Base-by-base conservation (phyloP, 2,888 invertebrate genomes). In the Eutolmus rufibarbis region DNA sequence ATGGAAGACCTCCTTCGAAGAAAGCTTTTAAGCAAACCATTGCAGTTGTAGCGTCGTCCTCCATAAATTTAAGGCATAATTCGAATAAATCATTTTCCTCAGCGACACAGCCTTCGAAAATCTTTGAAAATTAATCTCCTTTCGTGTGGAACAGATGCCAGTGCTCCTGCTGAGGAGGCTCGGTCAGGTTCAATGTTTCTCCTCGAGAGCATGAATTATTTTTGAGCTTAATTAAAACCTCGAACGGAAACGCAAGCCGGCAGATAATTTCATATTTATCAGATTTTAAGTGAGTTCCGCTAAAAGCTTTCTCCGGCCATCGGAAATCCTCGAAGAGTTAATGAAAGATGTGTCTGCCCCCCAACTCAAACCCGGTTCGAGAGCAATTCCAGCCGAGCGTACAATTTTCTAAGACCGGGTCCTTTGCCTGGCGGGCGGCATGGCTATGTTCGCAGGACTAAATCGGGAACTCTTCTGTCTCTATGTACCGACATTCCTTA, bases 221-320 rank as follows among this genome's bases (percentile, higher is more conserved):
- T 66, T 66, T 3, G 66, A 66, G 66, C 28, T 43, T 78, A 78
- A 78, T 78, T 78, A 78, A 37, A 78, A 43, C 43, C 78, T 78
- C n/a, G 40, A 43, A 40, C 78, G 43, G 40, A 43, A 78, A 40
- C 43, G 40, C 43, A 37, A 43, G 23, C 46, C 23, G 40, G 78
- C 37, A 37, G 46, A 78, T 78, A 43, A 78, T 40, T 23, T 43
- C 78, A 23, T 78, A 78, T 78, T 78, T 78, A 78, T 78, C 78
- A 78, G 78, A 78, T 78, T 78, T 78, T 78, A 78, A 78, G 78
- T 23, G 43, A 78, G 43, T 40, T 78, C 40, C 37, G 23, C 43
- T 78, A 78, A 78, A 78, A 78, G 78, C 78, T 78, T 78, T 78
- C 78, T 43, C 37, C 78, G 78, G 43, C 37, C 37, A 78, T 78